These are phyloP conservation scores for Drosophila triauraria DNA, from an alignment of 1,140 invertebrate species.

Conservation along the genomic window DNA sequence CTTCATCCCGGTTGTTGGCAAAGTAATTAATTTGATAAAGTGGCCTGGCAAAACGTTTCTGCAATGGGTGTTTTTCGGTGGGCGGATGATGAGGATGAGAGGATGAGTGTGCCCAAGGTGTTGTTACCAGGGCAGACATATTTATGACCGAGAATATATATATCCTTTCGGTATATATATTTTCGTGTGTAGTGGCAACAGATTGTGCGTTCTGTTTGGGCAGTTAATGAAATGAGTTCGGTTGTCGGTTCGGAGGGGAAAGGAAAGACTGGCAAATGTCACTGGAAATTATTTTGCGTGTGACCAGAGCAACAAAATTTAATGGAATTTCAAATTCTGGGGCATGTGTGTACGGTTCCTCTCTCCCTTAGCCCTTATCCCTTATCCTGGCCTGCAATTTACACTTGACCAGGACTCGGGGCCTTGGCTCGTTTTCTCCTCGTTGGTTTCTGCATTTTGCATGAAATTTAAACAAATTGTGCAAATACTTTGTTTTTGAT, in stretches of 20 bases:
- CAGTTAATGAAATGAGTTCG: constrained; percentile 80
- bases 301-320: constrained; percentile 73
- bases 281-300: constrained; percentile 59
- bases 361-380: background rate
- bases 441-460: constrained; percentile 55
- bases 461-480: constrained; percentile 80
- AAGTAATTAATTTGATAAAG: constrained; percentile 84
- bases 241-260: constrained; percentile 23
- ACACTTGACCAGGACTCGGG: constrained; percentile 62
- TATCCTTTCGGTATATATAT: constrained; percentile 4
- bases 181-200: constrained; percentile 53
- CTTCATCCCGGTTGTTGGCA: constrained; percentile 62
- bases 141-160: constrained; percentile 68
- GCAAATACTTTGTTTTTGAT: constrained; percentile 74
- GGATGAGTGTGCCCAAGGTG: constrained; percentile 2
- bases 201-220: constrained; percentile 71
- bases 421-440: constrained; percentile 8
- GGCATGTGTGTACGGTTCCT: constrained; percentile 4
- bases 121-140: constrained; percentile 60
- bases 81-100: background rate
- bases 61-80: constrained; percentile 14
- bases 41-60: constrained; percentile 55
- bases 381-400: constrained; percentile 47
- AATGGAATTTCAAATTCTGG: constrained; percentile 77
- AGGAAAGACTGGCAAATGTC: constrained; percentile 34